A percentile compares a stretch with the other conserved stretches of the same genome.
Conservation (phyloP, 2,888 invertebrate species). For the Tetropium fuscum region DNA sequence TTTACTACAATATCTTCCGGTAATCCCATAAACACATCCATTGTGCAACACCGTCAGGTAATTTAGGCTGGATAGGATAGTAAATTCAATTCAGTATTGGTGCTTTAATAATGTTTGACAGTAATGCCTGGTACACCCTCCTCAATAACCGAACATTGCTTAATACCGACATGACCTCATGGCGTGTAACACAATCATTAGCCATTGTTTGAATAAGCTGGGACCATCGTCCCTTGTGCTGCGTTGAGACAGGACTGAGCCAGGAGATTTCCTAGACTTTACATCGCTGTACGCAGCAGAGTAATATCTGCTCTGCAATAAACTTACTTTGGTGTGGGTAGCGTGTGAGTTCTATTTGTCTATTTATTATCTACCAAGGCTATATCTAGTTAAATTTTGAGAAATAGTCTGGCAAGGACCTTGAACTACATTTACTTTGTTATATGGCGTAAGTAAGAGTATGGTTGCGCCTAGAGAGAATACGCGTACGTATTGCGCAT, state of each 20-base stretch:
- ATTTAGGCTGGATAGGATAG: conserved; percentile 36
- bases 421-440: no score
- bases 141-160: conserved; percentile 58
- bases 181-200: conserved; percentile 60
- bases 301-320: conserved; percentile 7
- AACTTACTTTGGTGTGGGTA: no score
- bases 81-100: conserved; percentile 50
- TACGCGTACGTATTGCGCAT: no score
- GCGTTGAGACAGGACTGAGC: conserved; percentile 10
- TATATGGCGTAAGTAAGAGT: no score
- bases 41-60: conserved; percentile 42
- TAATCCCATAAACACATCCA: conserved; percentile 50
- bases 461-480: no score
- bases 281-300: background rate
- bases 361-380: no score
- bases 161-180: conserved; percentile 61
- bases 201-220: conserved; percentile 55
- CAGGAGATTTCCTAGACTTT: conserved; percentile 12
- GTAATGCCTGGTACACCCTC: conserved; percentile 54
- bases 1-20: conserved; percentile 37
- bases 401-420: no score
- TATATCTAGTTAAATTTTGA: no score
- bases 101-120: conserved; percentile 57
- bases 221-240: conserved; percentile 28
- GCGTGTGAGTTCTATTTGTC: no score